phyloP scores from a whole-genome alignment of 2,888 invertebrate genomes.

The Caprella mutica region DNA sequence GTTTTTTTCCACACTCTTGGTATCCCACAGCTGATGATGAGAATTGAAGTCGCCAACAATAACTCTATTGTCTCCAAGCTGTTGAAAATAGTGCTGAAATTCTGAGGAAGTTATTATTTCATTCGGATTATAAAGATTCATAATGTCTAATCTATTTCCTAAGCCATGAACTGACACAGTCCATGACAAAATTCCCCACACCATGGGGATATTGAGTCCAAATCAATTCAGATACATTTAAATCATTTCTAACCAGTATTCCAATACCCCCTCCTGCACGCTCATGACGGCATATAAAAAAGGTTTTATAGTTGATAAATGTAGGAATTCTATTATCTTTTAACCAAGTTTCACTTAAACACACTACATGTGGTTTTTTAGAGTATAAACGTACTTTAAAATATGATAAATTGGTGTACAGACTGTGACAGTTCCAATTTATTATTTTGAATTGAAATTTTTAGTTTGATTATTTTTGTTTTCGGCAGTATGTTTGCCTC shows the following conservation, averaged over 20 bases:
- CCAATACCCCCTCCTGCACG: neutral
- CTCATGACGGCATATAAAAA: neutral
- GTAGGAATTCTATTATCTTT: neutral
- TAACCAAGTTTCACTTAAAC: neutral
- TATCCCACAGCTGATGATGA: neutral
- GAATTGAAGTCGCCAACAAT: no score
- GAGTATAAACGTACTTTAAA: no score
- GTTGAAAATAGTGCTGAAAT: neutral
- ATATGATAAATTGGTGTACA: no score
- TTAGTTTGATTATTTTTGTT: no score
- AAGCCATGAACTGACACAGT: no score
- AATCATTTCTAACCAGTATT: neutral
- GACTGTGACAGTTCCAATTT: no score
- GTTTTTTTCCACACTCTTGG: neutral
- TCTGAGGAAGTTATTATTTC: neutral
- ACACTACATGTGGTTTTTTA: no score
- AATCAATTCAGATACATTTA: neutral
- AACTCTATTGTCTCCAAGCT: neutral
- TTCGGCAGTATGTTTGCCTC: no score
- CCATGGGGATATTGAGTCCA: no score
- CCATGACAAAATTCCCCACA: no score
- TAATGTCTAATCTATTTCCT: no score
- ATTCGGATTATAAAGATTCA: neutral
- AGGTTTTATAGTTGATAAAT: neutral
- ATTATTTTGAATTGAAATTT: no score